Percentiles rank a stretch among this genome's conserved stretches.
phyloP scores from a whole-genome alignment of 2,888 invertebrate genomes.

The Muschampia plurimacula region DNA sequence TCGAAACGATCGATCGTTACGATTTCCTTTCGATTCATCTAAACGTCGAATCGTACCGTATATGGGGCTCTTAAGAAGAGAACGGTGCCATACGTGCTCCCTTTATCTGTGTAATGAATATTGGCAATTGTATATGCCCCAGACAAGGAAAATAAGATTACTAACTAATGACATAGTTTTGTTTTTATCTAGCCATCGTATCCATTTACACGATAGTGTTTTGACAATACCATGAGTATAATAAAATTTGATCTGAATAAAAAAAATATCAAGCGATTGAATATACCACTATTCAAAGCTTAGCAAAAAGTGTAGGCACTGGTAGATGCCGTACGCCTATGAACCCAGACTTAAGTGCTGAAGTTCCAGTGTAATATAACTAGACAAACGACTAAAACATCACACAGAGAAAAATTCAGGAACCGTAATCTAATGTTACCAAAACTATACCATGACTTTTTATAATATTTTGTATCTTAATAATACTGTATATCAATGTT shows the following conservation, averaged over 20 bases:
- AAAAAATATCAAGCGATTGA: not conserved
- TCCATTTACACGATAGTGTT: no score
- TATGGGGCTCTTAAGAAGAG: no score
- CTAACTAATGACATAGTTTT: no score
- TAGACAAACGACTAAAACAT: not conserved
- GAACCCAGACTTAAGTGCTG: not conserved
- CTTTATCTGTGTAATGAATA: no score
- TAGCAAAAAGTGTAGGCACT: not conserved
- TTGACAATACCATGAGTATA: not conserved
- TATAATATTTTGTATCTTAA: constrained; percentile 67
- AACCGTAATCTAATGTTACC: constrained; percentile 52
- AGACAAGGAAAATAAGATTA: no score
- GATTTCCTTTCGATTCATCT: no score
- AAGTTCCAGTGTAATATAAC: not conserved
- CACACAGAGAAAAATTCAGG: not conserved
- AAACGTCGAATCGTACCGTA: no score
- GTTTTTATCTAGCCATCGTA: no score
- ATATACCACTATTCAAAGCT: not conserved
- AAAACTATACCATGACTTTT: constrained; percentile 70
- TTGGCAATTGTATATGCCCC: no score
- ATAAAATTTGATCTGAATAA: not conserved
- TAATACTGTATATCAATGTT: constrained; percentile 47
- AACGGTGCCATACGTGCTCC: no score
- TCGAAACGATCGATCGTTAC: no score
- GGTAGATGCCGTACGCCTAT: not conserved